Evolutionary conservation across 2,113 vertebrate species (phyloP), one percentile per base, ranked within the genome.

Genomic region (Elaphurus davidianus): DNA sequence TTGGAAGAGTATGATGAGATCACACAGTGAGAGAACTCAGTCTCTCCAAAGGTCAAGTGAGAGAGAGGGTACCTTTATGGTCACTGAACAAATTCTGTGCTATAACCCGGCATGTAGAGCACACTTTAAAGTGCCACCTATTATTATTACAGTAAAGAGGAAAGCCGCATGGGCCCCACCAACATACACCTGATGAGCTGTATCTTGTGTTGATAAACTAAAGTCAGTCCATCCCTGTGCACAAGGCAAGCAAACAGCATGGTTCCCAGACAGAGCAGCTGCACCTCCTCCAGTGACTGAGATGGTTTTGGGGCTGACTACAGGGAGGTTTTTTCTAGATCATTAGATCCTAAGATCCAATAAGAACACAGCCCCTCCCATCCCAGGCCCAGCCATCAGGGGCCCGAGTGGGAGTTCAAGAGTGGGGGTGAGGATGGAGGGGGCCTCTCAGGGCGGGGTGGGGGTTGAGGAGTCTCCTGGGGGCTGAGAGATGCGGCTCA

Each of bases 101-200:
- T 78, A 43, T 50, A 50, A 27, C 15, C 87, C 1, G 33, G 33
- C n/a, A 40, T 4, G 4, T 23, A 5, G 47, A 25, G 0, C 2
- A 43, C 0, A 10, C 11, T 15, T 57, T 30, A 21, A 64, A 55
- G n/a, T 0, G 12, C 57, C 47, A 17, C 23, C 12, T 76, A 1
- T 60, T 43, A 36, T 50, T 30, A 33, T 76, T 47, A 57, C 30
- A 43, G 8, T 8, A 55, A 14, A 21, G 33, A 36, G 60, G 76
- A 87, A 45, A 78, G 40, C 30, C 50, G 59, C 3, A 0, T 0
- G 21, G 43, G 4, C 19, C 13, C 59, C 47, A n/a, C 28, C 60
- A 33, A 23, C 16, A 13, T 86, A 76, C 81, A 52, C 9, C 12
- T 57, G 59, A 25, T 6, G 3, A 86, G 27, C 19, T 0, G 1